These are phyloP conservation scores for Terebella lapidaria DNA, from an alignment of 2,888 invertebrate genomes.

Conservation along the genomic window DNA sequence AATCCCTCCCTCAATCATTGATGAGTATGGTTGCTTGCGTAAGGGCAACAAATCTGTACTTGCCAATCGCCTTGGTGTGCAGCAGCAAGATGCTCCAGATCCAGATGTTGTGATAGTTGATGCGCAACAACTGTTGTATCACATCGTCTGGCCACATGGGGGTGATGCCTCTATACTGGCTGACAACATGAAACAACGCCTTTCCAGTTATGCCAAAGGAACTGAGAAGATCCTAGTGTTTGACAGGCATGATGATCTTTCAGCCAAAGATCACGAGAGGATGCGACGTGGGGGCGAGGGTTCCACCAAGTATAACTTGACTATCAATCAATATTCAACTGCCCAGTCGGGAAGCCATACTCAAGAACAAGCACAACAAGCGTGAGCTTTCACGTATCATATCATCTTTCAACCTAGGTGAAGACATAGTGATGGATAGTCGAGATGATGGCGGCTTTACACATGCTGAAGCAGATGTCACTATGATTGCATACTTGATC, in stretches of 20 bases:
- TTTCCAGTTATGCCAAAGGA: background rate
- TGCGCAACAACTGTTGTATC: background rate
- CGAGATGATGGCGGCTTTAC: background rate
- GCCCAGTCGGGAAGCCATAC: background rate
- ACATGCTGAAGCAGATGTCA: background rate
- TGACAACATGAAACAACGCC: background rate
- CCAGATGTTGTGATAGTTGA: background rate
- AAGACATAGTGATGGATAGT: background rate
- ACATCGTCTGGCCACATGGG: background rate
- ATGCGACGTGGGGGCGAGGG: background rate
- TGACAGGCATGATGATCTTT: background rate
- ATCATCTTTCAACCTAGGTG: background rate
- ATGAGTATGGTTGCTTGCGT: background rate
- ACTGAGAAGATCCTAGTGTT: background rate
- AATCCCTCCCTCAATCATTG: background rate
- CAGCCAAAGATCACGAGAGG: background rate
- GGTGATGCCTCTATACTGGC: background rate
- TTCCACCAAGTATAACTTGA: background rate
- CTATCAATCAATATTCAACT: background rate
- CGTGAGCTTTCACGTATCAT: background rate
- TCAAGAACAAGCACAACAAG: background rate
- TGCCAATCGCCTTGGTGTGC: background rate
- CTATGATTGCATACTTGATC: background rate
- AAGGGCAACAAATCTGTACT: slow-evolving; percentile 2
- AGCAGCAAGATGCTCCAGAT: background rate